phyloP scores from a whole-genome alignment of 2,113 vertebrate genomes.

The Hipposideros armiger region DNA sequence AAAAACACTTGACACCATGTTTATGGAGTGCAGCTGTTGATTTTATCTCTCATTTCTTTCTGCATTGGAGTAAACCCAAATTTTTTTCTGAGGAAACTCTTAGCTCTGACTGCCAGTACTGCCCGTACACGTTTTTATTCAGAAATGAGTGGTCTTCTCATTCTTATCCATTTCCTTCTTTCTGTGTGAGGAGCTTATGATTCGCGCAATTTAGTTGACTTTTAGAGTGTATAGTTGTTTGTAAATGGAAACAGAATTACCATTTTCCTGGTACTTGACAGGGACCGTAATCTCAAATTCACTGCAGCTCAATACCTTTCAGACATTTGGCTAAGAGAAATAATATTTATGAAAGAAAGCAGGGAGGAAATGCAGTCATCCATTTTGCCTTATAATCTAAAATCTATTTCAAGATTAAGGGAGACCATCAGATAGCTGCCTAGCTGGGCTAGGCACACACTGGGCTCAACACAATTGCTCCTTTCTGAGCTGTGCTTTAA shows the following conservation, averaged over 20 bases:
- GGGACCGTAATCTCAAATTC: conserved; percentile 27
- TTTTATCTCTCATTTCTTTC: neutral
- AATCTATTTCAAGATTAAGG: conserved; percentile 49
- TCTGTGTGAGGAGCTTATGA: neutral
- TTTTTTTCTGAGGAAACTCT: neutral
- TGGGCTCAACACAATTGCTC: neutral
- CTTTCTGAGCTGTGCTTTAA: neutral
- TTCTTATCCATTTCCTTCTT: neutral
- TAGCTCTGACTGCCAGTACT: neutral
- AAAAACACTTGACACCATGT: neutral
- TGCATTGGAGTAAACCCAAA: neutral
- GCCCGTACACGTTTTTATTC: neutral
- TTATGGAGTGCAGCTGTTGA: neutral
- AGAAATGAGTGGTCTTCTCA: neutral
- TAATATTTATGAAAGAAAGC: conserved; percentile 49
- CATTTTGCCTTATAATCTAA: conserved; percentile 40
- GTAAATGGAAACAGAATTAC: conserved; percentile 38
- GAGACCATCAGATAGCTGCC: neutral
- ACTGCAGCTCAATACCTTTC: neutral
- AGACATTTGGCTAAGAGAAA: conserved; percentile 4
- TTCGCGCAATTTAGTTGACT: neutral
- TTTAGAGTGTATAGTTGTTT: neutral
- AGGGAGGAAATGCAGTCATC: conserved; percentile 18
- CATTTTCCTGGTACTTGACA: conserved; percentile 20
- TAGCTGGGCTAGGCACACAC: neutral